phyloP scores from a whole-genome alignment of 2,797 vertebrate species.

The Pipistrellus kuhlii region DNA sequence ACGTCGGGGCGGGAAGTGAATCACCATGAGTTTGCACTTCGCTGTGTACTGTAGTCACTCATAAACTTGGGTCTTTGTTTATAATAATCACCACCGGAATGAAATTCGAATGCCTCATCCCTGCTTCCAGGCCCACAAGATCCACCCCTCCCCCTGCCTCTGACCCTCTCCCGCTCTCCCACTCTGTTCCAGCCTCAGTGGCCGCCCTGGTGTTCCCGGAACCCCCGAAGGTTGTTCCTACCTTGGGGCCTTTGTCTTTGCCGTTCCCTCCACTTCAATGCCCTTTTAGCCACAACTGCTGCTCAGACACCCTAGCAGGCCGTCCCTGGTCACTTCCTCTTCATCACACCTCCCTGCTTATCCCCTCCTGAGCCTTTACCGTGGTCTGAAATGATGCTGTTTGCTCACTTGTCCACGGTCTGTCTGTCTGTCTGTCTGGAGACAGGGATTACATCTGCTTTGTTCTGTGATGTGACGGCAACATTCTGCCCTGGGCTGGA shows the following conservation, averaged over 20 bases:
- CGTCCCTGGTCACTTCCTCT: not conserved
- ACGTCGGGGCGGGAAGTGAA: not conserved
- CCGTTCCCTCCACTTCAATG: not conserved
- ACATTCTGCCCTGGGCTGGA: not conserved
- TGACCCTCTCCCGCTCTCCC: not conserved
- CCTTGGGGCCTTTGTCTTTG: not conserved
- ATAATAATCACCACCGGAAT: not conserved
- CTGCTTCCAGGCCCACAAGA: not conserved
- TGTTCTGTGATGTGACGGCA: not conserved
- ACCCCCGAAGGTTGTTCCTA: not conserved
- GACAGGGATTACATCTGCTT: not conserved
- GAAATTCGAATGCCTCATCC: not conserved
- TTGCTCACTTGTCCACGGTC: accelerated
- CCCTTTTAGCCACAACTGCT: not conserved
- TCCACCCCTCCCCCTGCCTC: no score
- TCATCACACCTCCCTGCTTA: not conserved
- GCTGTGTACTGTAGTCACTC: not conserved
- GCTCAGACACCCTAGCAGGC: not conserved
- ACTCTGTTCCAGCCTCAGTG: not conserved
- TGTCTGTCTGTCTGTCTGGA: not conserved
- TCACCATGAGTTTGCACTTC: constrained; percentile 22
- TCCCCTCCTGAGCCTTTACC: not conserved
- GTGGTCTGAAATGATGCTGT: accelerated
- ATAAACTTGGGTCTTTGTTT: not conserved
- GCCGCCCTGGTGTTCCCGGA: accelerated